These are phyloP conservation scores for Sinonovacula constricta DNA, from an alignment of 1,140 invertebrate species.

Conservation along the genomic window DNA sequence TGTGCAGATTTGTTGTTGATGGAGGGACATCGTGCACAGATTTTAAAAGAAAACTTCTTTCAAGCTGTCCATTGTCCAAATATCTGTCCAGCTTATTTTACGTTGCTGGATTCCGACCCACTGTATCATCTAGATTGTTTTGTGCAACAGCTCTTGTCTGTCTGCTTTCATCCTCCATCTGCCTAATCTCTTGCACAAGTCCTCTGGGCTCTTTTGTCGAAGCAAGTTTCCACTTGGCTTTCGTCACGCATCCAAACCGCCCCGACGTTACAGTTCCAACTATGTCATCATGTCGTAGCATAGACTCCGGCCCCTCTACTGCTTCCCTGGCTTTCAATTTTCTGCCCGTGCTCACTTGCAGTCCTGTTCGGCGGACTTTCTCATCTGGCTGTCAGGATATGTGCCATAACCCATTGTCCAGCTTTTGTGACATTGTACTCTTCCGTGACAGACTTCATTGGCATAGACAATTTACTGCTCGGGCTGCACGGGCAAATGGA, in stretches of 20 bases:
- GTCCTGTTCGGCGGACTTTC: constrained; percentile 20
- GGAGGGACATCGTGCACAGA: no score
- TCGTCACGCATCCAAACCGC: not conserved
- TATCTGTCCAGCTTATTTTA: no score
- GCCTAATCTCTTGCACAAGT: not conserved
- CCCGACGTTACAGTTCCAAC: not conserved
- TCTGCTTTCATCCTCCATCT: not conserved
- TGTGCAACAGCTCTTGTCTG: not conserved
- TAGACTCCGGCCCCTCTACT: constrained; percentile 7
- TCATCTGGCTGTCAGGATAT: constrained; percentile 11
- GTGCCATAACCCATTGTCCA: constrained; percentile 34
- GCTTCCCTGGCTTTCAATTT: constrained; percentile 26
- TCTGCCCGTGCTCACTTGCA: constrained; percentile 5
- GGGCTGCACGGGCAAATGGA: no score
- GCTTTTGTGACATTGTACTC: constrained; percentile 42
- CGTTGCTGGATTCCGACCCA: no score
- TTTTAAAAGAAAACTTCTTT: no score
- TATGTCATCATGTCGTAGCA: constrained; percentile 27
- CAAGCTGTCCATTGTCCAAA: no score
- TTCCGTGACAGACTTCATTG: constrained; percentile 38
- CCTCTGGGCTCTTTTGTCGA: not conserved
- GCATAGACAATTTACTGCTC: no score
- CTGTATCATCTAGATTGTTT: not conserved
- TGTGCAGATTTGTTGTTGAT: no score
- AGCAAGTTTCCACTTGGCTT: not conserved